Conservation (phyloP, 2,888 invertebrate genomes). For the Drosophila lutescens region DNA sequence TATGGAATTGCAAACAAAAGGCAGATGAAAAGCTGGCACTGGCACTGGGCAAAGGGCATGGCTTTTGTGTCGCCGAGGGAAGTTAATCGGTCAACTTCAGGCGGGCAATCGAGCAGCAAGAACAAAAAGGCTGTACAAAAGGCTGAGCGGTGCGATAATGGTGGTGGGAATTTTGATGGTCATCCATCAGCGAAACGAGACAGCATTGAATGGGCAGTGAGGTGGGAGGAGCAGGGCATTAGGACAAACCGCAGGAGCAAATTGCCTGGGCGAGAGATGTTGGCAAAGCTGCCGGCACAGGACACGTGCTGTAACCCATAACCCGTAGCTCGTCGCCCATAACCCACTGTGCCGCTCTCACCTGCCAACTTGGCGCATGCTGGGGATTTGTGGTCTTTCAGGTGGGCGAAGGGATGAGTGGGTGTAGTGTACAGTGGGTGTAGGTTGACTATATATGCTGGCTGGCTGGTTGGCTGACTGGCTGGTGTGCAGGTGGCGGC, state of each 20-base stretch:
- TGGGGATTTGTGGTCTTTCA: conserved; percentile 66
- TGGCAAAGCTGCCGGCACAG: conserved; percentile 11
- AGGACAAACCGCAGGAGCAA: conserved; percentile 29
- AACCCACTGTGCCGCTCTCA: background rate
- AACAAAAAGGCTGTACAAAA: conserved; percentile 38
- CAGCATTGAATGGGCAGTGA: background rate
- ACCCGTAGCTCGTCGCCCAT: background rate
- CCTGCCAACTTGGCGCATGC: conserved; percentile 51
- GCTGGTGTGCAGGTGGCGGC: conserved; percentile 9
- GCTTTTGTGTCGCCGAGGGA: conserved; percentile 15
- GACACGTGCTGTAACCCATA: conserved; percentile 34
- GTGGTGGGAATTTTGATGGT: conserved; percentile 40
- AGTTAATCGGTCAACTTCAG: conserved; percentile 43
- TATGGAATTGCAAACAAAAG: conserved; percentile 35
- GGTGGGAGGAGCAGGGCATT: background rate
- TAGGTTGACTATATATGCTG: background rate
- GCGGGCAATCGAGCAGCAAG: conserved; percentile 22
- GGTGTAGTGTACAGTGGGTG: conserved; percentile 3
- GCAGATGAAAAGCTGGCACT: conserved; percentile 10
- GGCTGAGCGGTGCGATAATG: conserved; percentile 31
- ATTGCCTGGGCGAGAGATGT: conserved; percentile 22
- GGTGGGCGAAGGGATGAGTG: conserved; percentile 1
- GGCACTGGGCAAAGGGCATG: background rate
- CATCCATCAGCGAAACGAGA: conserved; percentile 35
- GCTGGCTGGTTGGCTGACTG: too few relatives aligned